Base-by-base conservation (phyloP, 2,113 vertebrate species). In the Rhinopithecus roxellana region DNA sequence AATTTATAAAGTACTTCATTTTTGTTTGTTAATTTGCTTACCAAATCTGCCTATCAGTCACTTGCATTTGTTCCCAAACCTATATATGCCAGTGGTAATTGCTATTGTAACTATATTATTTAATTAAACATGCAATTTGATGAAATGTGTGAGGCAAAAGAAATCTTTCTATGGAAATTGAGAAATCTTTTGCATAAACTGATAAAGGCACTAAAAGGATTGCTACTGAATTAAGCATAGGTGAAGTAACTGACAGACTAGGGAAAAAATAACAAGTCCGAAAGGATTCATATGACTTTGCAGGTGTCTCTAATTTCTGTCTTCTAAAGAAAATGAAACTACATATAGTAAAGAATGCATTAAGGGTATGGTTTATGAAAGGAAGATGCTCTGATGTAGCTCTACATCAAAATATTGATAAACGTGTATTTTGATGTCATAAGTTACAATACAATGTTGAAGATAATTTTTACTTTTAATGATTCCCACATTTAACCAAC, bases 401-500 rank as follows among this genome's bases (percentile, higher is more conserved):
- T 85, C 50, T 91, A 25, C 13, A 38, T 81, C 43, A 82, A 84
- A 94, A 88, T 74, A 89, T 70, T 96, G 77, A 87, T 84, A 89
- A 77, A 85, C 82, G 12, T 92, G 3, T 88, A 77, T 94, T 94
- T 88, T 70, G 61, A 16, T 64, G 11, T 78, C 94, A 14, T 59
- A 69, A 83, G 22, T 92, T 94, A 78, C 13, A 93, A 48, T 94
- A 95, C 72, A 57, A 79, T 86, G 45, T 83, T 92, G 43, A 95
- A 87, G n/a, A 38, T 90, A 83, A 45, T 57, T 80, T 97, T 94
- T 61, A 86, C 61, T 80, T 93, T 88, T 61, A 94, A 92, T 84
- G 75, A 96, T 94, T 80, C 6, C 16, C 90, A n/a, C 88, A 69
- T 95, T 96, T 87, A 92, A 87, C 25, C 30, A 80, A 11, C n/a